Base-by-base conservation (phyloP, 37 sponge, comb jelly and placozoan genomes). In the Haliclona indistincta region DNA sequence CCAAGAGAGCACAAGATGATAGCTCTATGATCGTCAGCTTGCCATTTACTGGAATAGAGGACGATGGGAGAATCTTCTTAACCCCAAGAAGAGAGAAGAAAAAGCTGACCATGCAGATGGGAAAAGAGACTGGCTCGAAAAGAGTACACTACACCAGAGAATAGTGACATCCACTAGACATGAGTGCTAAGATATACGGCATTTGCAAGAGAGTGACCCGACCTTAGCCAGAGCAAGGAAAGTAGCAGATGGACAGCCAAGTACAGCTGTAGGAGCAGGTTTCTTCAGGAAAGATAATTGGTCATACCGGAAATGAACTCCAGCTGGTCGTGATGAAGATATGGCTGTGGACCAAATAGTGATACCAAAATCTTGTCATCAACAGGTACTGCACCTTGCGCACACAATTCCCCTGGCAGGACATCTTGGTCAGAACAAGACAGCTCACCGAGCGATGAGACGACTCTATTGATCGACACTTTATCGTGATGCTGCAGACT, bases 391-490 rank as follows among this genome's bases (percentile, higher is more conserved):
- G 34, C 28, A 71, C 17, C 11, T 71, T 28, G 72, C 55, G 4
- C 72, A 45, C 36, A 45, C 53, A 1, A 71, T 71, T 2, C 72
- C 72, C 20, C 38, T 52, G 36, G 72, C 44, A 38, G 69, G 69
- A 38, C 69, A 68, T 15, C 11, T 68, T 19, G 69, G 69, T 36
- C 35, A 68, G 30, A 71, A 53, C 13, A 71, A 52, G 72, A 71
- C 72, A 20, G 54, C 35, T 5, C 44, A 71, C 4, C 32, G 54
- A 32, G 25, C 49, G 42, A 2, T 68, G 68, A 38, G 38, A 22
- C 25, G 68, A 38, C 38, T 68, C 35, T 68, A 35, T 38, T 68
- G 68, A 43, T 3, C 68, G 15, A 28, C 36, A 3, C 23, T 68
- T 23, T 40, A 20, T 3, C 42, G 38, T 20, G 68, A 68, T 38